Conservation (phyloP, 1,140 invertebrate genomes). For the Maniola jurtina region DNA sequence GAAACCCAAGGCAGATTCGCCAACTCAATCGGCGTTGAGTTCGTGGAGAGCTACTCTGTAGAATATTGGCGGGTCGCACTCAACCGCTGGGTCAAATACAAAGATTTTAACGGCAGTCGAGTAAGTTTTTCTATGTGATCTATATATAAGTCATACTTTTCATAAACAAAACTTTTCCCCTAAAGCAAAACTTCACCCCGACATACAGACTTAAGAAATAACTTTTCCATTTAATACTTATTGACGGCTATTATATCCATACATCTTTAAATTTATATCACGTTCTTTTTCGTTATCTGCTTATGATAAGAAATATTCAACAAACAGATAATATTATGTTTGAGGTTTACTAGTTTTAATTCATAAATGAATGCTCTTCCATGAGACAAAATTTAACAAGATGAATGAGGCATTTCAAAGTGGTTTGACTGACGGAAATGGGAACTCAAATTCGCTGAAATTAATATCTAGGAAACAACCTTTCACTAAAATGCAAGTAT, state of each 20-base stretch:
- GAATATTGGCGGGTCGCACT: constrained; percentile 90
- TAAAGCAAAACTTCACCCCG: constrained; percentile 5
- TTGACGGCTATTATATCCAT: background rate
- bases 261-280: background rate
- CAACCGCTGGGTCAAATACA: constrained; percentile 88
- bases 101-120: constrained; percentile 85
- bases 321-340: too few species aligned
- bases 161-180: constrained; percentile 11
- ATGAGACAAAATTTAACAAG: background rate
- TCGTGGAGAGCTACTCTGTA: constrained; percentile 89
- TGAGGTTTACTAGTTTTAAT: background rate
- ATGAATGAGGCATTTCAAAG: too few species aligned
- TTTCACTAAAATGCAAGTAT: too few species aligned
- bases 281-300: background rate
- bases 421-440: too few species aligned
- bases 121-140: constrained; percentile 73
- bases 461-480: too few species aligned
- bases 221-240: background rate
- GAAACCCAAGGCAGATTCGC: constrained; percentile 96
- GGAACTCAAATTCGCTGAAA: too few species aligned
- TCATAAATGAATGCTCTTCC: background rate
- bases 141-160: constrained; percentile 1
- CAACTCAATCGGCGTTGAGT: constrained; percentile 95
- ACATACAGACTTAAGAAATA: background rate
- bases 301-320: background rate